Conservation (phyloP, 2,113 vertebrate species). For the Lonchura striata region DNA sequence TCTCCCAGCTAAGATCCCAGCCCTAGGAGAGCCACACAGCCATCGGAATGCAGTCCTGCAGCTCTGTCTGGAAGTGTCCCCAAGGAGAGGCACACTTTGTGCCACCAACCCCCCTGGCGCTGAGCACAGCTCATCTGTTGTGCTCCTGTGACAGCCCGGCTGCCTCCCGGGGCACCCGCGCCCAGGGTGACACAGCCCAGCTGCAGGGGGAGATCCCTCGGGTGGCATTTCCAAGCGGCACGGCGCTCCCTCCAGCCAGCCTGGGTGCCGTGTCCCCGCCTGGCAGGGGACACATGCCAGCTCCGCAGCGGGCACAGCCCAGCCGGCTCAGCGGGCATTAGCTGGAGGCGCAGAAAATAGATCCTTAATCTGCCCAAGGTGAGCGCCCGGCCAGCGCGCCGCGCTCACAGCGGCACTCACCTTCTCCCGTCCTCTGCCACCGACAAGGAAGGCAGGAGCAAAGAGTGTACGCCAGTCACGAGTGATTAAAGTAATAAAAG, state of each 20-base stretch:
- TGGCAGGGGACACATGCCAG: too few relatives aligned
- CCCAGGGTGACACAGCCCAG: rapidly evolving
- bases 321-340: constrained; percentile 21
- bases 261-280: too few relatives aligned
- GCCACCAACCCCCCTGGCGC: rapidly evolving
- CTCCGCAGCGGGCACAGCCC: neutral
- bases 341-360: constrained; percentile 29
- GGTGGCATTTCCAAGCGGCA: neutral
- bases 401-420: neutral
- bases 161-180: neutral
- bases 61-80: rapidly evolving
- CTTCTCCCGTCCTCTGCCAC: neutral
- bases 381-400: neutral
- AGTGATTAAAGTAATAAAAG: neutral
- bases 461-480: rapidly evolving
- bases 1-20: too few relatives aligned
- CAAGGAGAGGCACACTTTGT: rapidly evolving
- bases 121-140: neutral
- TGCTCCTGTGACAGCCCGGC: rapidly evolving
- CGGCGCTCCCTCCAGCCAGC: rapidly evolving
- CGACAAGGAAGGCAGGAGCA: neutral
- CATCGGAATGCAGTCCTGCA: rapidly evolving
- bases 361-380: neutral
- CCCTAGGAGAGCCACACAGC: neutral
- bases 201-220: rapidly evolving